Evolutionary conservation across 2,888 invertebrate genomes (phyloP).

Genomic region (Hydriomena furcata): DNA sequence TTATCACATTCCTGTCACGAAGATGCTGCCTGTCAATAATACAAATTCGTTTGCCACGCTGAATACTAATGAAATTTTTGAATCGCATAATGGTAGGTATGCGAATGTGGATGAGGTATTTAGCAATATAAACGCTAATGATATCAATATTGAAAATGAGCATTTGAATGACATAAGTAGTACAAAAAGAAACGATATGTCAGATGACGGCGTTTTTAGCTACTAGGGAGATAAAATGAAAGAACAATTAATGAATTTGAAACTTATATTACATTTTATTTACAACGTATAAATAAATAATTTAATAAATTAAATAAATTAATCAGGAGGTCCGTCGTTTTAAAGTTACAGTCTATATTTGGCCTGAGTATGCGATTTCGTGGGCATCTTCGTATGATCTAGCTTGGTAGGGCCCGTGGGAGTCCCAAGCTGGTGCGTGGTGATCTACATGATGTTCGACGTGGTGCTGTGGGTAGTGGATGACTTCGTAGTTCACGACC

Average conservation of each 20-base stretch:
- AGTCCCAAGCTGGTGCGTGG: conserved; percentile 78
- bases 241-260: conserved; percentile 53
- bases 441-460: conserved; percentile 88
- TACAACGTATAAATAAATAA: conserved; percentile 74
- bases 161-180: neutral
- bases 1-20: conserved; percentile 27
- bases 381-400: conserved; percentile 83
- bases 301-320: conserved; percentile 74
- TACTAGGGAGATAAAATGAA: conserved; percentile 34
- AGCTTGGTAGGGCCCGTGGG: conserved; percentile 85
- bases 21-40: conserved; percentile 30
- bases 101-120: neutral
- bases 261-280: conserved; percentile 76
- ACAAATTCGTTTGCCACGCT: conserved; percentile 10
- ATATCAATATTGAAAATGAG: neutral
- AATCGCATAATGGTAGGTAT: neutral
- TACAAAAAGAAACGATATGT: neutral
- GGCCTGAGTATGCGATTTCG: conserved; percentile 84
- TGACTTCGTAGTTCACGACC: conserved; percentile 93
- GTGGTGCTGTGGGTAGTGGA: conserved; percentile 90
- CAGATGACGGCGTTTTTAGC: conserved; percentile 27
- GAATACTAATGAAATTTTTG: conserved; percentile 24
- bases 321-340: conserved; percentile 71
- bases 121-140: neutral
- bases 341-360: conserved; percentile 59